Conservation (phyloP, 2,797 vertebrate genomes). For the Orestias chungarensis region DNA sequence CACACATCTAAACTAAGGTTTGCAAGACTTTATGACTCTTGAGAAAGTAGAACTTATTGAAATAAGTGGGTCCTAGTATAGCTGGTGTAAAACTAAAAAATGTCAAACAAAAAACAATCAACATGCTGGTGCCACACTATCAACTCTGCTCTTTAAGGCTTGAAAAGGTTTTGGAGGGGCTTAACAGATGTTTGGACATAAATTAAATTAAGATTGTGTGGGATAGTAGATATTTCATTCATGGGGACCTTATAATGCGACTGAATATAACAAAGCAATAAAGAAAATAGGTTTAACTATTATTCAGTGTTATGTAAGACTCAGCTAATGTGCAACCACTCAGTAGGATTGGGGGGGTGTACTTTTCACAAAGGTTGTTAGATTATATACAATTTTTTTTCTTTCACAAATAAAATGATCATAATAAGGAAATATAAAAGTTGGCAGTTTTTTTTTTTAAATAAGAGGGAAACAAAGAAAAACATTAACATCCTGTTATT, state of each 20-base stretch:
- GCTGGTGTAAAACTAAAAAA: too few species aligned
- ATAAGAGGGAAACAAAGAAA: slow-evolving; percentile 14
- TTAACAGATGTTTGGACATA: neutral
- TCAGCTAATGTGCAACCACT: too few species aligned
- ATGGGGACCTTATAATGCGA: neutral
- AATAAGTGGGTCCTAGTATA: too few species aligned
- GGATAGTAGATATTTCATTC: neutral
- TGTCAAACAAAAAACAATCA: too few species aligned
- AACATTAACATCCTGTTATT: slow-evolving; percentile 25
- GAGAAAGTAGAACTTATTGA: too few species aligned
- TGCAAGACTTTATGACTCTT: too few species aligned
- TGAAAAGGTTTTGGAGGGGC: neutral
- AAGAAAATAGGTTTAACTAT: neutral
- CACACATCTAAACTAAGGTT: too few species aligned
- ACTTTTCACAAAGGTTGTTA: neutral
- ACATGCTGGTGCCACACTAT: too few species aligned
- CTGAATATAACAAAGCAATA: neutral
- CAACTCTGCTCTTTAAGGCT: too few species aligned
- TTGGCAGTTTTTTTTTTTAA: slow-evolving; percentile 17
- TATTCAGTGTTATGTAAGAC: neutral
- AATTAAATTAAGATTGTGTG: neutral
- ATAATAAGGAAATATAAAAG: neutral
- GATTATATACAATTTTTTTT: neutral
- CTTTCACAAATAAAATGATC: neutral
- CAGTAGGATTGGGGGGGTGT: neutral